These are phyloP conservation scores for Aporrectodea caliginosa DNA, from an alignment of 1,140 invertebrate genomes.

Conservation along the genomic window DNA sequence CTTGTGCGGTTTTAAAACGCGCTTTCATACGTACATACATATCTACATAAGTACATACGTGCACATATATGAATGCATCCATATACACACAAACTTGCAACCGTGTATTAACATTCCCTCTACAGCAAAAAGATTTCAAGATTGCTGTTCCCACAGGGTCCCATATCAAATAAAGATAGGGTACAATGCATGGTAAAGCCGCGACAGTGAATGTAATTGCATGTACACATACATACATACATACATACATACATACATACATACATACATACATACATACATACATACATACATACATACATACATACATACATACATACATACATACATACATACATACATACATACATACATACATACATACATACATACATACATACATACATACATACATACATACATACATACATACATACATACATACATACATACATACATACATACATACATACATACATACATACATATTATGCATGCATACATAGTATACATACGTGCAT, in stretches of 20 bases:
- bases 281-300: neutral
- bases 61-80: no score
- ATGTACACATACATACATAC: neutral
- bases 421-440: neutral
- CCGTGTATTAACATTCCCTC: no score
- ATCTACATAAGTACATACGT: no score
- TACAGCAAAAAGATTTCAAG: no score
- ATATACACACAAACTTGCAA: no score
- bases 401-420: neutral
- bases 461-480: neutral
- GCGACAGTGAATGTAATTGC: no score
- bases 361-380: neutral
- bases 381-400: neutral
- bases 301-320: neutral
- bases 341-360: neutral
- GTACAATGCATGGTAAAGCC: no score
- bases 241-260: neutral
- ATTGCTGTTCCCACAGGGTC: no score
- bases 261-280: neutral
- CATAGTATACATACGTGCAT: no score
- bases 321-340: neutral
- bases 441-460: neutral
- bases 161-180: no score
- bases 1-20: no score
- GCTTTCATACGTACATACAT: no score